phyloP scores from a whole-genome alignment of 2,888 invertebrate genomes.

The Nomada fabriciana region DNA sequence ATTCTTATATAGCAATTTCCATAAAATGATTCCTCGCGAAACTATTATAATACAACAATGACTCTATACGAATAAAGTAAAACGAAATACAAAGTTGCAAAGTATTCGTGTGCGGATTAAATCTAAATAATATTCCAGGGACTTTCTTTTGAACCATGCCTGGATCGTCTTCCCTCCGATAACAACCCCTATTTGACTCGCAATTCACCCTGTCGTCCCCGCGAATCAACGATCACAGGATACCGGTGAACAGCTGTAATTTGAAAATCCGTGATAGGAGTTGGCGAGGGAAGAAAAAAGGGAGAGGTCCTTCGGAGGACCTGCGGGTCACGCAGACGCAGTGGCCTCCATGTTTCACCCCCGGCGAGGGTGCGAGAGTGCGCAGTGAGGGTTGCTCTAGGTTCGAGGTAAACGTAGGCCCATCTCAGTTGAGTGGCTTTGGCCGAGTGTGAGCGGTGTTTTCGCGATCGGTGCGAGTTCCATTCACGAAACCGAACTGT shows the following conservation, averaged over 20 bases:
- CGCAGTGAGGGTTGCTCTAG: slow-evolving; percentile 42
- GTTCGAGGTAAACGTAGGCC: slow-evolving; percentile 64
- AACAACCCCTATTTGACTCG: background rate
- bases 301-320: slow-evolving; percentile 59
- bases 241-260: slow-evolving; percentile 44
- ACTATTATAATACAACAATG: too few relatives aligned
- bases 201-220: background rate
- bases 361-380: slow-evolving; percentile 40
- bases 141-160: background rate
- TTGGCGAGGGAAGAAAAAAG: slow-evolving; percentile 10
- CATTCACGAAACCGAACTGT: slow-evolving; percentile 68
- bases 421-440: slow-evolving; percentile 63
- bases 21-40: too few relatives aligned
- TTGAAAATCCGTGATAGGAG: slow-evolving; percentile 37
- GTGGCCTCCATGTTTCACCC: slow-evolving; percentile 48
- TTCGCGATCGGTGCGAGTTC: slow-evolving; percentile 51
- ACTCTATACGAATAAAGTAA: too few relatives aligned
- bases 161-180: background rate
- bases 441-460: slow-evolving; percentile 53
- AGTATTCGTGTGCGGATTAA: too few relatives aligned
- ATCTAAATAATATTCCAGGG: too few relatives aligned
- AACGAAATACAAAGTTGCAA: too few relatives aligned
- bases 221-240: slow-evolving; percentile 31
- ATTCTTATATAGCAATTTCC: too few relatives aligned
- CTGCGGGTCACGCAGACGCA: slow-evolving; percentile 64